Evolutionary conservation across 2,888 invertebrate genomes (phyloP), one percentile per base, ranked within the genome.

Genomic region (Automeris io): DNA sequence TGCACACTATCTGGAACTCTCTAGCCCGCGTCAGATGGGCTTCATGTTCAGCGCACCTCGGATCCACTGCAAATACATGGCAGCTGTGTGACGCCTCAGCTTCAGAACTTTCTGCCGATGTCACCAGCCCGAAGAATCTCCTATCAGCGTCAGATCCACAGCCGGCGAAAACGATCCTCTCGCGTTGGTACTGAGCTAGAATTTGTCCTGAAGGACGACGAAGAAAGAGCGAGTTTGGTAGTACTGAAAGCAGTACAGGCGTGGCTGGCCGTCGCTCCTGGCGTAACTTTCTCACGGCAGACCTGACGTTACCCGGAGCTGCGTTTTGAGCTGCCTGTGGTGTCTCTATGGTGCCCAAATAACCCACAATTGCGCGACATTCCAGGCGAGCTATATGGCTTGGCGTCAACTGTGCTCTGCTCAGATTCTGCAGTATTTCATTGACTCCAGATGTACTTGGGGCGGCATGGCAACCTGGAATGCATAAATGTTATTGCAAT

Each of bases 341-440:
- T 88, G 98, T 97, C 79, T 98, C 98, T 46, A 98, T 96, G 1
- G 98, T 97, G 13, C 98, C 98, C 33, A 98, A 88, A 74, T 98
- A 98, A 1, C 97, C 97, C 1, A 98, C 96, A 2, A 98, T 91
- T 0, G 94, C 95, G 51, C 94, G 91, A 61, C 93, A 94, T 45
- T 94, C 94, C 5, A 94, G 88, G 0, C 91, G 85, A 0, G 80
- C 68, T 0, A 61, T 66, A 23, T 79, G 87, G 68, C 61, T 87
- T 41, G 72, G 87, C 0, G 67, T 73, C 2, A 80, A 65, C 42
- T 83, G 85, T 0, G 70, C 77, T 21, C 79, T 64, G 41, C 69
- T 74, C 35, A 85, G 47, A 51, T 82, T 83, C 40, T 83, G 82
- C 0, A 83, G 61, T 35, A 83, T 81, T 47, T 79, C 81, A 35